Conservation (phyloP, 2,888 invertebrate genomes). For the Aporophyla lueneburgensis region DNA sequence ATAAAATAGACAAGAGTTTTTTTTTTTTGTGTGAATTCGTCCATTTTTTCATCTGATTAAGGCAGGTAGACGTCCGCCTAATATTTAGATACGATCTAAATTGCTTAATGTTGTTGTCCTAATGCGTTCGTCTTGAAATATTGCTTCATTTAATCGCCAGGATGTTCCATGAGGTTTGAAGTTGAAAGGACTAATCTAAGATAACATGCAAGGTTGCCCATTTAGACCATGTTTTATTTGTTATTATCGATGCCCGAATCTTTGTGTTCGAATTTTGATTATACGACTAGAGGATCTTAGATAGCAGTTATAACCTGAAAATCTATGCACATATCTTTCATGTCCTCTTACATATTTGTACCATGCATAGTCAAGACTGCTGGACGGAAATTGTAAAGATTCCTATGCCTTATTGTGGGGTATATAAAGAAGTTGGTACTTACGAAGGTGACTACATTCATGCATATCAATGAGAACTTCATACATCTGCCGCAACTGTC, state of each 20-base stretch:
- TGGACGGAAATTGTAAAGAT: slow-evolving; percentile 11
- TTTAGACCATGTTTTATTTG: neutral
- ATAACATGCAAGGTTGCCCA: slow-evolving; percentile 18
- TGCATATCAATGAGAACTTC: slow-evolving; percentile 95
- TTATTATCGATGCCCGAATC: neutral
- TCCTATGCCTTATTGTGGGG: neutral
- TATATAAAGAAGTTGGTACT: slow-evolving; percentile 85
- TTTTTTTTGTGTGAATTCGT: slow-evolving; percentile 6
- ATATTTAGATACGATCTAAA: slow-evolving; percentile 47
- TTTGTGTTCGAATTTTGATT: too few relatives aligned
- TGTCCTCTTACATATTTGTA: neutral
- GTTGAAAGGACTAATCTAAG: slow-evolving; percentile 17
- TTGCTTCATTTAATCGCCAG: slow-evolving; percentile 38
- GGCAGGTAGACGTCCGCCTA: slow-evolving; percentile 24
- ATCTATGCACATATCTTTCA: slow-evolving; percentile 4
- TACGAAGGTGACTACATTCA: slow-evolving; percentile 96
- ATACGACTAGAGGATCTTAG: too few relatives aligned
- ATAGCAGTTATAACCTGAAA: neutral
- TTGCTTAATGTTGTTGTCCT: slow-evolving; percentile 25
- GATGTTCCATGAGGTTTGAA: slow-evolving; percentile 25
- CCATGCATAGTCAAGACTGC: neutral
- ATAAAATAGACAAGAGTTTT: slow-evolving; percentile 1
- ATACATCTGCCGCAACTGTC: slow-evolving; percentile 97
- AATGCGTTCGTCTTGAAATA: slow-evolving; percentile 42
- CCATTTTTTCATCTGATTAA: slow-evolving; percentile 17